Evolutionary conservation across 2,888 invertebrate species (phyloP).

Genomic region (Cephus sareptanus): DNA sequence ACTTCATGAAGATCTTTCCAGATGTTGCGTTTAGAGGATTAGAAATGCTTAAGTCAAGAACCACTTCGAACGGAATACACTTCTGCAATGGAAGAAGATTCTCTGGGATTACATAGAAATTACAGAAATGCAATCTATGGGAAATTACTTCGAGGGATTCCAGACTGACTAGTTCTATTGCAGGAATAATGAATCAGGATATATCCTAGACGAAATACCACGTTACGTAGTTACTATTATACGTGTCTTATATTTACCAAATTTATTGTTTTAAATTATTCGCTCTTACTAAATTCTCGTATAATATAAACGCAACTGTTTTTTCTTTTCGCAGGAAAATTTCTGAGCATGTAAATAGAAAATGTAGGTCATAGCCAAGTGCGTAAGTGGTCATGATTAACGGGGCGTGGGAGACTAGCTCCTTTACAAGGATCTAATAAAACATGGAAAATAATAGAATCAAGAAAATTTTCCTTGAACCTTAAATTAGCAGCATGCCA

Average conservation of each 20-base stretch:
- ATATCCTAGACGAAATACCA: too few species aligned
- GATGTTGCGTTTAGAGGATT: neutral
- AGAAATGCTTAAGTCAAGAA: neutral
- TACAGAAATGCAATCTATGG: neutral
- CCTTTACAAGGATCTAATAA: neutral
- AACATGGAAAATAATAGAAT: neutral
- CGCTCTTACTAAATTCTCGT: too few species aligned
- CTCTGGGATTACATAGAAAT: neutral
- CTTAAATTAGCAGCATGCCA: neutral
- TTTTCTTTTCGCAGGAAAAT: neutral
- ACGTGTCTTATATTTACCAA: too few species aligned
- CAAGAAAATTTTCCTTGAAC: neutral
- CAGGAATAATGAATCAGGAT: too few species aligned
- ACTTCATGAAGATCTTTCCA: neutral
- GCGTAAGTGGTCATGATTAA: neutral
- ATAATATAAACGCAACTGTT: neutral
- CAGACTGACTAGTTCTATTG: neutral
- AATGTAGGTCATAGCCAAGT: neutral
- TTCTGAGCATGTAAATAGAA: neutral
- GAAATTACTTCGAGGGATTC: neutral
- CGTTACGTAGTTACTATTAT: too few species aligned
- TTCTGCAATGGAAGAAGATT: neutral
- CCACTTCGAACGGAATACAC: neutral
- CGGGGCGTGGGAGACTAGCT: neutral
- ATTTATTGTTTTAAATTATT: too few species aligned